Conservation (phyloP, 2,113 vertebrate species). For the Trichechus manatus region DNA sequence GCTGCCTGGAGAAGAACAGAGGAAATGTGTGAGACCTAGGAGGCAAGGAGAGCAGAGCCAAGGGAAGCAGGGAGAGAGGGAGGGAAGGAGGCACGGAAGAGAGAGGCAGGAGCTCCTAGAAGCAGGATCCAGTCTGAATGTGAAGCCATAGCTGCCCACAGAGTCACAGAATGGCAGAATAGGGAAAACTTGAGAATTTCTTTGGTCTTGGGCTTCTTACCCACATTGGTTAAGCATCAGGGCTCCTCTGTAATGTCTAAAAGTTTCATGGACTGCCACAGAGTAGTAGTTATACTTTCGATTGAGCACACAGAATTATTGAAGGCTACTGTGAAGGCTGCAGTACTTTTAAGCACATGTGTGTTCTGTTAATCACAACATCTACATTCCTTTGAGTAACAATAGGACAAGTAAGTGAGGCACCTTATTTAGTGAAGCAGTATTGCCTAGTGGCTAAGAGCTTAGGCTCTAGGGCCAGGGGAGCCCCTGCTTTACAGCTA, state of each 20-base stretch:
- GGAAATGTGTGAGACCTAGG: background rate
- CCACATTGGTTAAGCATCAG: background rate
- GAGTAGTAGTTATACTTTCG: background rate
- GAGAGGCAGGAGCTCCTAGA: background rate
- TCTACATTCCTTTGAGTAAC: background rate
- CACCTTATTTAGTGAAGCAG: background rate
- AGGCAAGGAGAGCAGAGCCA: background rate
- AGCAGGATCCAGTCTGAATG: background rate
- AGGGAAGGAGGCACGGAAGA: no score
- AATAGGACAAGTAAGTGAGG: background rate
- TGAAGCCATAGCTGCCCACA: background rate
- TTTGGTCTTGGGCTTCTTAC: background rate
- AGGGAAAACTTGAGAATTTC: background rate
- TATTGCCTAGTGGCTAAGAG: background rate
- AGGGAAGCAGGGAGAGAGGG: background rate
- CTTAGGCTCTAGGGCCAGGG: background rate
- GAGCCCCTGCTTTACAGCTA: background rate
- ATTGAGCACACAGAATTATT: background rate
- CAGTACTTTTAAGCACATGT: background rate
- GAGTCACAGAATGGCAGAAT: background rate
- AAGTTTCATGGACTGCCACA: background rate
- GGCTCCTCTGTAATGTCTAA: background rate
- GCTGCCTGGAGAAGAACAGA: conserved; percentile 86
- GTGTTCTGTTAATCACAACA: background rate
- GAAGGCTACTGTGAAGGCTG: background rate